phyloP scores from a whole-genome alignment of 2,113 vertebrate species.

The Lepisosteus osseus region DNA sequence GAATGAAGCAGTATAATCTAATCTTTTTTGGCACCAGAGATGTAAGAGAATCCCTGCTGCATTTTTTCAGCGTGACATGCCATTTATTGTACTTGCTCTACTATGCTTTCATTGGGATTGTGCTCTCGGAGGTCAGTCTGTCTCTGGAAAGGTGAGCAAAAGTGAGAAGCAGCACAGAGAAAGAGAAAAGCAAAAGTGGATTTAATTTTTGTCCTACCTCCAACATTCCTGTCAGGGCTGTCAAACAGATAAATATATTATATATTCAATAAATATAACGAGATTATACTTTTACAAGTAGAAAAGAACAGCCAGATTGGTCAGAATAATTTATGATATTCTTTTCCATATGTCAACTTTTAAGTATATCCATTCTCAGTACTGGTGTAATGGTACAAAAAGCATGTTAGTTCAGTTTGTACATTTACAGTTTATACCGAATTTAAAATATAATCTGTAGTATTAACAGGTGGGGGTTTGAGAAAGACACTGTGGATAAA shows the following conservation, averaged over 20 bases:
- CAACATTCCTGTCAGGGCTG: neutral
- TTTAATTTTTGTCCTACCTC: neutral
- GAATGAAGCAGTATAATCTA: too few species aligned
- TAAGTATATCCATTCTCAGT: too few species aligned
- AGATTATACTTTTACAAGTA: neutral
- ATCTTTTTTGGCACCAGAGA: too few species aligned
- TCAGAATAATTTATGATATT: neutral
- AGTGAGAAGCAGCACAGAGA: neutral
- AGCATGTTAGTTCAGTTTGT: too few species aligned
- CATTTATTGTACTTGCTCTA: neutral
- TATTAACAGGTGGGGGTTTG: too few species aligned
- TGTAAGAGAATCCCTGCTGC: too few species aligned
- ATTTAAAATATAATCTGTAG: too few species aligned
- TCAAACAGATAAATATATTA: neutral
- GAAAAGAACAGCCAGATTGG: neutral
- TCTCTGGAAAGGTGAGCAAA: neutral
- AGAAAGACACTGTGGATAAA: too few species aligned
- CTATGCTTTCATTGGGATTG: neutral
- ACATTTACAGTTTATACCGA: too few species aligned
- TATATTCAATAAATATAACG: neutral
- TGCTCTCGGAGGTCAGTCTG: neutral
- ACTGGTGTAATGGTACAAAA: too few species aligned
- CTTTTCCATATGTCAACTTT: too few species aligned
- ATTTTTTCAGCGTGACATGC: neutral
- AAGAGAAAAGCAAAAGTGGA: too few species aligned